phyloP scores from a whole-genome alignment of 2,888 invertebrate genomes.

The Leptarthrus brevirostris region DNA sequence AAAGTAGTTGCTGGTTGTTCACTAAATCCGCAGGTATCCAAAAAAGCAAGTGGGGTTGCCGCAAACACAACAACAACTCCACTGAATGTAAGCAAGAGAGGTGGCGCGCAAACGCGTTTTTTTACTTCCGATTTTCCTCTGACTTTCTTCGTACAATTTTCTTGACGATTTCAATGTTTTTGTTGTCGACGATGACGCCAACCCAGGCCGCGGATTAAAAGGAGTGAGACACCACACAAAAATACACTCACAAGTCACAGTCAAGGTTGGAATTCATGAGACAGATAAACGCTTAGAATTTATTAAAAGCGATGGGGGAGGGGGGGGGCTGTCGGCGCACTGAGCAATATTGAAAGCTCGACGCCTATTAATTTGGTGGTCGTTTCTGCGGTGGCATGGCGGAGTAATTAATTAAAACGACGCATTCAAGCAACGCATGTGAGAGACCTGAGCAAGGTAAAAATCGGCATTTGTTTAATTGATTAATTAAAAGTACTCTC shows the following conservation, averaged over 20 bases:
- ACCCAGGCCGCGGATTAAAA: not conserved
- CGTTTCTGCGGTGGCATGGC: not conserved
- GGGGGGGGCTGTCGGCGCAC: not conserved
- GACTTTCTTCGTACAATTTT: not conserved
- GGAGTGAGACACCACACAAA: too few relatives aligned
- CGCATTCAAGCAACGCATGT: not conserved
- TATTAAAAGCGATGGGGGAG: not conserved
- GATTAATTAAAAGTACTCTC: slow-evolving; percentile 25
- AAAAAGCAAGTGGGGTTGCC: too few relatives aligned
- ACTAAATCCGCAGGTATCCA: too few relatives aligned
- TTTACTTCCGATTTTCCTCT: slow-evolving; percentile 9
- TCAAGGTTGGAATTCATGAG: slow-evolving; percentile 29
- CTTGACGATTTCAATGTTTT: slow-evolving; percentile 1
- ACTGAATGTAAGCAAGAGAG: not conserved
- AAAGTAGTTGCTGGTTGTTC: too few relatives aligned
- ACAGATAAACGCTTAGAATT: slow-evolving; percentile 32
- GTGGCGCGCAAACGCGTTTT: slow-evolving; percentile 28
- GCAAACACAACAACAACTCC: too few relatives aligned
- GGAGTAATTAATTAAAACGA: slow-evolving; percentile 22
- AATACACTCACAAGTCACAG: not conserved
- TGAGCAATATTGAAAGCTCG: slow-evolving; percentile 29
- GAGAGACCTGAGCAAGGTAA: not conserved
- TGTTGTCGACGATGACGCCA: slow-evolving; percentile 4
- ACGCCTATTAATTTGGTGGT: slow-evolving; percentile 21
- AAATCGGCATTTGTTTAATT: slow-evolving; percentile 3